Base-by-base conservation (phyloP, 2,888 invertebrate genomes). In the Parnassius orleans region DNA sequence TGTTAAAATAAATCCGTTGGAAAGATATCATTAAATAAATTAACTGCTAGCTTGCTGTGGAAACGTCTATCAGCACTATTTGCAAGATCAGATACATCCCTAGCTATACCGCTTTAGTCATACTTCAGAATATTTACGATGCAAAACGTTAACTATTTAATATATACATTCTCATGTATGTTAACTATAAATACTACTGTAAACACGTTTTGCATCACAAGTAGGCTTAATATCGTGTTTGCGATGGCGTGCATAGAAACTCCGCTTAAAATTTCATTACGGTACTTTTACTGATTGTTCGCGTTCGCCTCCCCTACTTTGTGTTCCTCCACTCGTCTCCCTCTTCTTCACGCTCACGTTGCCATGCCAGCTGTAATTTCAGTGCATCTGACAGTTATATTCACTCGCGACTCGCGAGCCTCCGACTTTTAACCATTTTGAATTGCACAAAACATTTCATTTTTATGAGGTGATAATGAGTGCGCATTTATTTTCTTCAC, bases 241-340 rank as follows among this genome's bases (percentile, higher is more conserved):
- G 61, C 65, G 59, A 48, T 64, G 75, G 76, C 75, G 75, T 77
- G 78, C 76, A 79, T 55, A 47, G 61, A 66, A 48, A 63, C 61
- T 76, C 53, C 59, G 59, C 78, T 78, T 75, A 76, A 79, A 77
- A 78, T 80, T 78, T 78, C 80, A 83, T 84, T 83, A 83, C 84
- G 82, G 81, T 81, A 81, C 80, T 84, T 84, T 84, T 76, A 72
- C 76, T 71, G 73, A 76, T 71, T 73, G 68, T 76, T 74, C 66
- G 70, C 67, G 63, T 66, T 53, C 63, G 71, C 72, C 72, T 44
- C 70, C 74, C 72, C 72, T 69, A 68, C 9, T 72, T 70, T 65
- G 69, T 70, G 67, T 68, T 71, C 70, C 66, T 69, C 63, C 66
- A 65, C 67, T 68, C 63, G 60, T 62, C 57, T 64, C 63, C 55